phyloP scores from a whole-genome alignment of 2,888 invertebrate species.

The Spatulosminthurus flaviceps region DNA sequence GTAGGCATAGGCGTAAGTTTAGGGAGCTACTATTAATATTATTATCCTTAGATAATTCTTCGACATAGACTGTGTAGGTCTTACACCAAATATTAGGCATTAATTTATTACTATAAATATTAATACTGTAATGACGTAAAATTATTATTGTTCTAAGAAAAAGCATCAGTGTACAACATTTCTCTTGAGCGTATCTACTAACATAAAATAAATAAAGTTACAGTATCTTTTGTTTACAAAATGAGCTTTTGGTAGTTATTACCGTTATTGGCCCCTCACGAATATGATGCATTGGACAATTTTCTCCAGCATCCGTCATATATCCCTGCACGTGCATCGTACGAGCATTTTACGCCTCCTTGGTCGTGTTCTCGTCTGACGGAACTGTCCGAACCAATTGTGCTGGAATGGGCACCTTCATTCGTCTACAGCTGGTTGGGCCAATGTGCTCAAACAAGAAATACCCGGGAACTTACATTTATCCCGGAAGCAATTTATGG shows the following conservation, averaged over 20 bases:
- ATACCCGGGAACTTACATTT: no score
- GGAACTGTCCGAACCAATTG: no score
- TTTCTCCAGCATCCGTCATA: no score
- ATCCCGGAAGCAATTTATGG: no score
- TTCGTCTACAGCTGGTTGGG: no score
- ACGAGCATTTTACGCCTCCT: no score
- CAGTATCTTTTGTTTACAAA: slow-evolving; percentile 12
- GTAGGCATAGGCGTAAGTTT: background rate
- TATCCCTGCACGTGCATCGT: no score
- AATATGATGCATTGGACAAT: no score
- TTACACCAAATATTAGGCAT: slow-evolving; percentile 18
- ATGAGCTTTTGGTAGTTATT: background rate
- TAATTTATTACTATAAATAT: slow-evolving; percentile 12
- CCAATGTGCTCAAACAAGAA: no score
- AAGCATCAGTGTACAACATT: background rate
- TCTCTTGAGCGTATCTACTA: slow-evolving; percentile 4
- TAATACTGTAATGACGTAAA: background rate
- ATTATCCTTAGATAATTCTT: background rate
- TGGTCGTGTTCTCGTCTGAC: no score
- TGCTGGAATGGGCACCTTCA: no score
- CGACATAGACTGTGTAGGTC: slow-evolving; percentile 18
- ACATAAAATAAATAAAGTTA: background rate
- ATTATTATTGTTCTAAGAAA: background rate
- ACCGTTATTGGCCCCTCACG: no score
- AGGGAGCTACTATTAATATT: background rate